Percentiles rank a stretch among this genome's conserved stretches.
Evolutionary conservation across 2,113 vertebrate genomes (phyloP).

Genomic region (Casuarius casuarius): DNA sequence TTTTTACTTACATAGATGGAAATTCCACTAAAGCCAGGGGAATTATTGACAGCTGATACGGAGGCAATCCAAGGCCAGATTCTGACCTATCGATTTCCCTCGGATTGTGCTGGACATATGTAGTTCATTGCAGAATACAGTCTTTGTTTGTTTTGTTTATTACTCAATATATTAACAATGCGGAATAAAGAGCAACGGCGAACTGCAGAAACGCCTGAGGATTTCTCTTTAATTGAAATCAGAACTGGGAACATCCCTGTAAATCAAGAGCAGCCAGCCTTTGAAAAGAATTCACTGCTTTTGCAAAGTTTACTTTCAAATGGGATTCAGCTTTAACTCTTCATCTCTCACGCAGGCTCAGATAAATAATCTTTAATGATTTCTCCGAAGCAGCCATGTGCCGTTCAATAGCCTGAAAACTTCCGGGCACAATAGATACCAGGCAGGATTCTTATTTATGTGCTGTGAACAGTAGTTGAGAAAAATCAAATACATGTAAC

Average conservation of each 20-base stretch:
- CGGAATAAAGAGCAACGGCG: slow-evolving; percentile 9
- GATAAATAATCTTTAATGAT: background rate
- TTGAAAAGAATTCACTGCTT: slow-evolving; percentile 49
- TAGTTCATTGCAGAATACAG: slow-evolving; percentile 13
- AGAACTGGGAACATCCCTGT: slow-evolving; percentile 13
- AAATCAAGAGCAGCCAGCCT: background rate
- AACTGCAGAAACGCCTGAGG: slow-evolving; percentile 50
- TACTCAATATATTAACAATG: slow-evolving; percentile 55
- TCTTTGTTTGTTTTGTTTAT: slow-evolving; percentile 66
- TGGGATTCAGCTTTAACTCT: slow-evolving; percentile 42
- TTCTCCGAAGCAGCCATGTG: background rate
- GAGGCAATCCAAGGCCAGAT: slow-evolving; percentile 37
- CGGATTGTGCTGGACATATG: background rate
- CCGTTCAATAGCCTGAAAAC: background rate
- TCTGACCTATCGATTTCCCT: slow-evolving; percentile 51
- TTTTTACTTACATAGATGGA: background rate
- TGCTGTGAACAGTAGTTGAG: background rate
- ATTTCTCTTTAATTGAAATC: slow-evolving; percentile 72
- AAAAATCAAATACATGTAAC: background rate
- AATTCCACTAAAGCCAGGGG: background rate
- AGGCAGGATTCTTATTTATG: background rate
- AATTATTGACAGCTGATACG: slow-evolving; percentile 32
- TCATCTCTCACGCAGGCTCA: background rate
- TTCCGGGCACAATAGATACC: background rate
- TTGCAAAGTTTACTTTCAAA: slow-evolving; percentile 31